These are phyloP conservation scores for Muricea muricata DNA, from an alignment of 92 coral and sea anemone genomes.

Conservation along the genomic window DNA sequence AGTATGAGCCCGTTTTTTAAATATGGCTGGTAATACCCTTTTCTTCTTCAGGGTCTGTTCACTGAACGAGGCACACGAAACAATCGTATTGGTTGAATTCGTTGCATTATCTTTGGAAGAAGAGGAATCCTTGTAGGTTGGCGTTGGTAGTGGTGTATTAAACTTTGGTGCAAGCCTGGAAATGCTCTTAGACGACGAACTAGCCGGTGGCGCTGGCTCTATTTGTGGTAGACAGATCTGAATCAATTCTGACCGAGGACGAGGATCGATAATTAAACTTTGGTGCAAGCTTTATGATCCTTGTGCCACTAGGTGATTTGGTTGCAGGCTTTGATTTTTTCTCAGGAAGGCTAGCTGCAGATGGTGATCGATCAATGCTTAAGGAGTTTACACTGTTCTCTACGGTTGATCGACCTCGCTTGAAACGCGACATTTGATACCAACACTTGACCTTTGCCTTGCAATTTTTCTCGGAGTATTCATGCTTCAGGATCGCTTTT, in stretches of 20 bases:
- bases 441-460: no score
- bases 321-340: neutral
- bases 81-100: no score
- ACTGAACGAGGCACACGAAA: no score
- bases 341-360: neutral
- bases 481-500: no score
- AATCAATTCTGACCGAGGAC: neutral
- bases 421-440: no score
- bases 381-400: neutral
- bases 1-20: neutral
- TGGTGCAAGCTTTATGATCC: neutral
- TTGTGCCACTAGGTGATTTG: neutral
- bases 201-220: neutral
- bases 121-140: neutral
- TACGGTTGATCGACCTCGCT: neutral
- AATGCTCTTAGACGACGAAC: neutral
- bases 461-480: no score
- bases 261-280: neutral
- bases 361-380: neutral
- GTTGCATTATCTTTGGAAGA: no score
- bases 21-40: neutral
- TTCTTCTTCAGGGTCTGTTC: conserved; percentile 7
- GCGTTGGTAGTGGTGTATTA: conserved; percentile 14
- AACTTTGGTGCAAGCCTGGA: conserved; percentile 19
- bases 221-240: neutral